Percentiles rank a stretch among this genome's conserved stretches.
These are phyloP conservation scores for Poeciliopsis turrubarensis DNA, from an alignment of 2,113 vertebrate genomes.

Conservation along the genomic window DNA sequence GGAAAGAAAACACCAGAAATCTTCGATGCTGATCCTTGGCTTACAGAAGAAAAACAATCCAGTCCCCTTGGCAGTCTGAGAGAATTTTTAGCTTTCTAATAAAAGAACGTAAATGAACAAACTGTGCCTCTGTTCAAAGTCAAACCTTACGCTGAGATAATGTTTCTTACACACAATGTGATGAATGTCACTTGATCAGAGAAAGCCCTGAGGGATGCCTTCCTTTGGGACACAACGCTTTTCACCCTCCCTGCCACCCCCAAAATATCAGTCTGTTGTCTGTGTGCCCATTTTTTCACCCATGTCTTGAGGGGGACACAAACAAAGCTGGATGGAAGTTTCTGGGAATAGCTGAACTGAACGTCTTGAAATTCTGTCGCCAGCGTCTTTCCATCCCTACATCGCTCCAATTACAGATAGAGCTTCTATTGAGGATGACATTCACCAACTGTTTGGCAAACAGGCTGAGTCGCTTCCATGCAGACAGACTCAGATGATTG, in stretches of 20 bases:
- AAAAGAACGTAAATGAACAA: constrained; percentile 45
- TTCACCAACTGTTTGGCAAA: constrained; percentile 37
- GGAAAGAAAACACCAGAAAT: constrained; percentile 72
- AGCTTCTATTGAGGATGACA: constrained; percentile 57
- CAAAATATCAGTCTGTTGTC: constrained; percentile 35
- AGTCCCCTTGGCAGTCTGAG: constrained; percentile 28
- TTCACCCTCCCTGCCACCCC: constrained; percentile 14
- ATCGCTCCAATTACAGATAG: constrained; percentile 49
- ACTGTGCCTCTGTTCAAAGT: constrained; percentile 69
- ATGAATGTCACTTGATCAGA: constrained; percentile 61
- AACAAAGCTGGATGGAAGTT: constrained; percentile 50
- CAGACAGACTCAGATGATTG: constrained; percentile 40
- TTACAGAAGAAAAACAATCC: constrained; percentile 63
- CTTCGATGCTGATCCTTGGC: constrained; percentile 64
- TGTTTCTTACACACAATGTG: constrained; percentile 66
- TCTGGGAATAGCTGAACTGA: constrained; percentile 66
- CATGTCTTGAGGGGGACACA: constrained; percentile 55
- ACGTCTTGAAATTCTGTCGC: constrained; percentile 24
- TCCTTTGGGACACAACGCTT: constrained; percentile 47
- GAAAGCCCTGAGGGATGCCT: constrained; percentile 56
- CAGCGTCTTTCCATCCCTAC: constrained; percentile 37
- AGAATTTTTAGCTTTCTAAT: constrained; percentile 71
- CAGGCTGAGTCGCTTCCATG: constrained; percentile 38
- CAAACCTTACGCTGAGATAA: constrained; percentile 60
- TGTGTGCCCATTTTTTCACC: constrained; percentile 49